Conservation (phyloP, 2,113 vertebrate species). For the Cnemophilus loriae region DNA sequence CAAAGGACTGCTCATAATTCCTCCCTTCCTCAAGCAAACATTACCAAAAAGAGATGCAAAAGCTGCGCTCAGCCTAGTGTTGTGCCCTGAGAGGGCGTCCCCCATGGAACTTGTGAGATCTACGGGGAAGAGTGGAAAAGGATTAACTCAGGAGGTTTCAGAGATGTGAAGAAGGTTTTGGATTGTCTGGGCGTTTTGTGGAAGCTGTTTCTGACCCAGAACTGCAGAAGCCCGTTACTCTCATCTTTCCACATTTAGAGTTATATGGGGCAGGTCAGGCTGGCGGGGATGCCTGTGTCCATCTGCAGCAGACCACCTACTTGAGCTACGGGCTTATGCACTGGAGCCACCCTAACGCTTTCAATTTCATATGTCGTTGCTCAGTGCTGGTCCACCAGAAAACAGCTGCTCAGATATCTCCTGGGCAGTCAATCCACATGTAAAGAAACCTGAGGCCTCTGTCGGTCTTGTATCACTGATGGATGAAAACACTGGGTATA, state of each 20-base stretch:
- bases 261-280: not conserved
- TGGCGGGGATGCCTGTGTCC: not conserved
- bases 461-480: not conserved
- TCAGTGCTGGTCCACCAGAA: not conserved
- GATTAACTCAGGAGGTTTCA: not conserved
- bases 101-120: not conserved
- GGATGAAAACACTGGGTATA: not conserved
- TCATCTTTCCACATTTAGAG: not conserved
- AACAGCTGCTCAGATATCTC: not conserved
- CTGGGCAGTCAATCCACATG: fast-evolving
- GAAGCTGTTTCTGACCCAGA: not conserved
- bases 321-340: not conserved
- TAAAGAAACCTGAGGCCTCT: not conserved
- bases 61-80: fast-evolving
- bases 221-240: not conserved
- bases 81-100: not conserved
- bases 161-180: not conserved
- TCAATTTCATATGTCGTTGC: not conserved
- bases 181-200: not conserved
- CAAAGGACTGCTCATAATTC: not conserved
- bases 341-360: not conserved
- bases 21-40: not conserved
- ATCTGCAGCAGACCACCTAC: not conserved
- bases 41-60: not conserved
- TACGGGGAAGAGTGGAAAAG: not conserved